Percentiles rank a stretch among this genome's conserved stretches.
Conservation (phyloP, 2,797 vertebrate genomes). For the Distichodus sexfasciatus region DNA sequence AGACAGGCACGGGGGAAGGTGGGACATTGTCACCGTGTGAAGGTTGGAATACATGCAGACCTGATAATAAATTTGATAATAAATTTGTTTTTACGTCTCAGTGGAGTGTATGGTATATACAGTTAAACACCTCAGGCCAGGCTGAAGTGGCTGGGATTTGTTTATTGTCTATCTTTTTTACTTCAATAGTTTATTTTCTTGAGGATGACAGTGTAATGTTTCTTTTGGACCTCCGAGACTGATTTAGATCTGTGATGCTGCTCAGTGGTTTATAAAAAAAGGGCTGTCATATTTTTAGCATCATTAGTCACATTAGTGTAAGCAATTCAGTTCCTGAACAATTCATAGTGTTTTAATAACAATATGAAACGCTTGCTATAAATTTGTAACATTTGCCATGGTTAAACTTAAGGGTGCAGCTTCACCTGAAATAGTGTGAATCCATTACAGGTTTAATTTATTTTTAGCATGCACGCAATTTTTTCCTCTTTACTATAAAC, state of each 20-base stretch:
- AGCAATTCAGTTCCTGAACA: too few species aligned
- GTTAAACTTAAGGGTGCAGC: too few species aligned
- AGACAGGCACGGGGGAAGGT: background rate
- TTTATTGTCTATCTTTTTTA: background rate
- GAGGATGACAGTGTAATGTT: background rate
- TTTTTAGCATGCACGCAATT: too few species aligned
- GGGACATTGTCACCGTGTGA: conserved; percentile 2
- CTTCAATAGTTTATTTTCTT: background rate
- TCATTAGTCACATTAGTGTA: background rate
- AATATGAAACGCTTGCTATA: too few species aligned
- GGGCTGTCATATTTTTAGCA: background rate
- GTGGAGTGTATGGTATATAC: background rate
- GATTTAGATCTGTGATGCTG: background rate
- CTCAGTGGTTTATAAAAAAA: background rate
- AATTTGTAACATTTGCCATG: too few species aligned
- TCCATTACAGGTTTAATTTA: too few species aligned
- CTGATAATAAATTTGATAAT: background rate
- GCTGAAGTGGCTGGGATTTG: background rate
- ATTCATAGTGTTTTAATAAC: too few species aligned
- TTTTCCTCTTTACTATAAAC: conserved; percentile 20
- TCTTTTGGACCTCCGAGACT: background rate
- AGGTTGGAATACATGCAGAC: conserved; percentile 3
- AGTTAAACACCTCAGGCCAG: background rate
- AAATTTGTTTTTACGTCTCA: background rate
- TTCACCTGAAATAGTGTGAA: too few species aligned